These are phyloP conservation scores for Spicauda simplicius DNA, from an alignment of 2,888 invertebrate genomes.

Conservation along the genomic window DNA sequence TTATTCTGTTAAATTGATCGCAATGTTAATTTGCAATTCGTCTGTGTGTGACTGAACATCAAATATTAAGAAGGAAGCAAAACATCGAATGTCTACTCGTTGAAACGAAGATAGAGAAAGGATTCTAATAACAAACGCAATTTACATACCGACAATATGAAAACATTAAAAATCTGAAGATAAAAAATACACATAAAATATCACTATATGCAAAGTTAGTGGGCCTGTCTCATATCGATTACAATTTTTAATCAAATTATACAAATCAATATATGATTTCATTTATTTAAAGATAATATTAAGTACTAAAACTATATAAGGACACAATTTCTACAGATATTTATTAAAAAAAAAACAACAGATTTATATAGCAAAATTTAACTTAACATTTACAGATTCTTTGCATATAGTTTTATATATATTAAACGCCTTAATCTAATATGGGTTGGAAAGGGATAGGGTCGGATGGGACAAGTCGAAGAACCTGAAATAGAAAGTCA, in stretches of 20 bases:
- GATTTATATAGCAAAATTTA: neutral
- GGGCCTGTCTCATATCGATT: conserved; percentile 17
- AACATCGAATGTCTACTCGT: conserved; percentile 54
- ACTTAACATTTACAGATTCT: neutral
- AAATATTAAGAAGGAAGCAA: conserved; percentile 56
- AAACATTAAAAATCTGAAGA: conserved; percentile 31
- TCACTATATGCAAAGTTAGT: conserved; percentile 36
- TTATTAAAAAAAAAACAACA: neutral
- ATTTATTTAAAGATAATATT: neutral
- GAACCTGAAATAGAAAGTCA: conserved; percentile 64
- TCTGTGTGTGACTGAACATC: conserved; percentile 54
- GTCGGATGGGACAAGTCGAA: conserved; percentile 57
- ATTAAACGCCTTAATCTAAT: conserved; percentile 40
- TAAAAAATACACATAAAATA: conserved; percentile 28
- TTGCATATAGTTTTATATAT: conserved; percentile 45
- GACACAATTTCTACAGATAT: neutral
- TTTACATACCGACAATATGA: conserved; percentile 38
- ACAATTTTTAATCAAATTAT: conserved; percentile 7
- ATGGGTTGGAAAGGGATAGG: conserved; percentile 43
- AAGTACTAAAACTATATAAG: neutral
- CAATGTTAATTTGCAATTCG: conserved; percentile 55
- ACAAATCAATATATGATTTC: conserved; percentile 12
- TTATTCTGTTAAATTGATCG: conserved; percentile 42
- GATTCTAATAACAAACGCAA: conserved; percentile 42
- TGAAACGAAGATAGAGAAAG: conserved; percentile 50